phyloP scores from a whole-genome alignment of 2,888 invertebrate species.

The Pycnomerus fuliginosus region DNA sequence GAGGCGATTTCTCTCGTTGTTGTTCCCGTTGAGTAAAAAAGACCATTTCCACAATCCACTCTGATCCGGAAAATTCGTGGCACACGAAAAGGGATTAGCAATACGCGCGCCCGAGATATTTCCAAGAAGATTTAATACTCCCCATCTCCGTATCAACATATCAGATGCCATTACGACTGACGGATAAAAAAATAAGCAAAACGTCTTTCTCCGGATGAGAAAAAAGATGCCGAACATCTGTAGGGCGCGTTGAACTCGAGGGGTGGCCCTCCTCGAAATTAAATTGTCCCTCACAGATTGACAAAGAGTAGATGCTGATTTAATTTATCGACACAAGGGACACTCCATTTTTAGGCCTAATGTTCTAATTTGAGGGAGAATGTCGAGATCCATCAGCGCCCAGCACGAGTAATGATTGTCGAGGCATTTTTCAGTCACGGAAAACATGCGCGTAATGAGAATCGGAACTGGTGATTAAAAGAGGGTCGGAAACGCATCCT shows the following conservation, averaged over 20 bases:
- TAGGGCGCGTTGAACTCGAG: constrained; percentile 28
- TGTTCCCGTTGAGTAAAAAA: too few species aligned
- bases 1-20: too few species aligned
- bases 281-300: constrained; percentile 27
- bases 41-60: too few species aligned
- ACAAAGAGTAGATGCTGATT: constrained; percentile 20
- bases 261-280: constrained; percentile 18
- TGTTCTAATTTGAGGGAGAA: too few species aligned
- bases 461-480: constrained; percentile 2
- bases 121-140: too few species aligned
- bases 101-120: too few species aligned
- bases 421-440: too few species aligned
- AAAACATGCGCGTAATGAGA: constrained; percentile 3
- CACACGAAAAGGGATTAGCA: too few species aligned
- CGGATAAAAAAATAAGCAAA: constrained; percentile 21
- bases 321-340: constrained; percentile 25
- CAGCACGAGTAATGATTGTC: too few species aligned
- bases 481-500: neutral
- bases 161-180: constrained; percentile 9
- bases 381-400: too few species aligned
- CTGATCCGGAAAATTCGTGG: too few species aligned
- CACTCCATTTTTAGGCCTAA: too few species aligned
- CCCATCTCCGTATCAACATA: constrained; percentile 7
- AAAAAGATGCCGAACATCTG: constrained; percentile 36
- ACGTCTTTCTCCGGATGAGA: constrained; percentile 28